These are phyloP conservation scores for Pedetes capensis DNA, from an alignment of 2,113 vertebrate species.

Conservation along the genomic window DNA sequence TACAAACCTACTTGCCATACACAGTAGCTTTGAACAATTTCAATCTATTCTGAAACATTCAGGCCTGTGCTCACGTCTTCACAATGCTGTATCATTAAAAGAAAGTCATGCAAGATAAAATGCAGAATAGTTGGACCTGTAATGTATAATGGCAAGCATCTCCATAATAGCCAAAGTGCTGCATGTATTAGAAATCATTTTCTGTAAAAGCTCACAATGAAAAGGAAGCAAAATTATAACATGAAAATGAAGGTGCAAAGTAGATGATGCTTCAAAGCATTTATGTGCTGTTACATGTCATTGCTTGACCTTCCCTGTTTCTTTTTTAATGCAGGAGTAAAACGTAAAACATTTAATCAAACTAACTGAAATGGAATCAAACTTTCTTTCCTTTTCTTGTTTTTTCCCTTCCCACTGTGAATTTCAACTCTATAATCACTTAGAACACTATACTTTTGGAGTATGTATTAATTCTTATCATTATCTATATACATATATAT, in stretches of 20 bases:
- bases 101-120: constrained; percentile 65
- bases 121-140: constrained; percentile 54
- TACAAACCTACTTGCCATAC: constrained; percentile 34
- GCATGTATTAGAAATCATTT: constrained; percentile 68
- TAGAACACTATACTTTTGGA: not conserved
- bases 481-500: not conserved
- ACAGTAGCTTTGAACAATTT: constrained; percentile 50
- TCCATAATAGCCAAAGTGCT: constrained; percentile 51
- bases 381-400: not conserved
- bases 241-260: constrained; percentile 55
- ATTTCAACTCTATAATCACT: not conserved
- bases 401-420: not conserved
- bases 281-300: not conserved
- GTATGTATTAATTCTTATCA: not conserved
- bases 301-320: constrained; percentile 42
- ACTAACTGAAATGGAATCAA: not conserved
- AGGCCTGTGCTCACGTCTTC: constrained; percentile 36
- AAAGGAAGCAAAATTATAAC: constrained; percentile 60
- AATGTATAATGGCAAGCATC: constrained; percentile 57
- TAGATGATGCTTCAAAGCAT: constrained; percentile 34
- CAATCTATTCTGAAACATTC: constrained; percentile 44
- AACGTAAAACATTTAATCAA: constrained; percentile 53
- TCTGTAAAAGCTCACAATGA: constrained; percentile 58
- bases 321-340: constrained; percentile 34
- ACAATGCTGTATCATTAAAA: constrained; percentile 63